Percentiles rank a stretch among this genome's conserved stretches.
These are phyloP conservation scores for Planococcus citri DNA, from an alignment of 1,140 invertebrate genomes.

Conservation along the genomic window DNA sequence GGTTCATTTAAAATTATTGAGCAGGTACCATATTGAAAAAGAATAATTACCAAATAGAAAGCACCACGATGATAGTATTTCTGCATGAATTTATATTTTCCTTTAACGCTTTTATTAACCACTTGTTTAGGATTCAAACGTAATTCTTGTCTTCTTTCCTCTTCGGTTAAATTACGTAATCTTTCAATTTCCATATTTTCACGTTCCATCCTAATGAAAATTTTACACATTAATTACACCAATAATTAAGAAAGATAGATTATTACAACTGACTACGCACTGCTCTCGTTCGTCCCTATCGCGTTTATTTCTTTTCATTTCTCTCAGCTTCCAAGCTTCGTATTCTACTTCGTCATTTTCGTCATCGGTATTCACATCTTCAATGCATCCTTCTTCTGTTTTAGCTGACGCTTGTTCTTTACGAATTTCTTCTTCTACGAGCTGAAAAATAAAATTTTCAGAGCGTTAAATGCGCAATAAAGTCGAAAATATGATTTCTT, in stretches of 20 bases:
- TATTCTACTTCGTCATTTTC: constrained; percentile 97
- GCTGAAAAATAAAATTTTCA: constrained; percentile 34
- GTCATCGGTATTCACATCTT: constrained; percentile 90
- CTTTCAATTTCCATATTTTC: constrained; percentile 85
- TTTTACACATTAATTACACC: constrained; percentile 21
- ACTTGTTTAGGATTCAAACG: constrained; percentile 85
- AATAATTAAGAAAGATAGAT: constrained; percentile 24
- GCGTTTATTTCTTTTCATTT: constrained; percentile 89
- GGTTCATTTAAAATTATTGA: background rate
- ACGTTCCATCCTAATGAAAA: constrained; percentile 49
- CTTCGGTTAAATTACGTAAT: constrained; percentile 89
- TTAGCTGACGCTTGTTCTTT: constrained; percentile 47
- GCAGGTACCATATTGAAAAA: background rate
- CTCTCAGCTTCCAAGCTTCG: constrained; percentile 93
- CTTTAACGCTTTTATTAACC: constrained; percentile 91
- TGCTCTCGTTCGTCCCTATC: constrained; percentile 89
- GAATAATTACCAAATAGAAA: constrained; percentile 65
- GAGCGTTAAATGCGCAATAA: background rate
- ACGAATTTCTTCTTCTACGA: constrained; percentile 80
- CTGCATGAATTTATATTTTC: constrained; percentile 99
- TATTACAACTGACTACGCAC: constrained; percentile 41
- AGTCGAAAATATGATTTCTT: background rate
- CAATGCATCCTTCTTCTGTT: constrained; percentile 52
- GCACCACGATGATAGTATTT: constrained; percentile 99
- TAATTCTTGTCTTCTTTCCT: constrained; percentile 79